Base-by-base conservation (phyloP, 2,888 invertebrate species). In the Amphipyra tragopoginis region DNA sequence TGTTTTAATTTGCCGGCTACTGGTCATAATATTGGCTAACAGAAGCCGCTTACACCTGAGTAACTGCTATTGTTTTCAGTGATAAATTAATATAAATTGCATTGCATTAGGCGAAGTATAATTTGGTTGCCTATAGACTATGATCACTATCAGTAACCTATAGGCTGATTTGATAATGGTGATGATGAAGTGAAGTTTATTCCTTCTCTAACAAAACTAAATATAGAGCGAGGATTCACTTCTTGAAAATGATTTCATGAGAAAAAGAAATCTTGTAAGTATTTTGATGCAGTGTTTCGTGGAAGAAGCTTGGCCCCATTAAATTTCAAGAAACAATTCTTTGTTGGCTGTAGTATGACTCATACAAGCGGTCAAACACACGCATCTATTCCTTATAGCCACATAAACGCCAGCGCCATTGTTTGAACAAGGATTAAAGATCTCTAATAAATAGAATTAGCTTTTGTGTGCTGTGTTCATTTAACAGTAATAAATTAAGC, bases 261-360 rank as follows among this genome's bases (percentile, higher is more conserved):
- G 69, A 75, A 75, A 78, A 68, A 72, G 62, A 68, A 47, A 38
- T 54, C 69, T 72, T 79, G 58, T n/a, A 55, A 67, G 61, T 60
- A 56, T 64, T 69, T 68, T 58, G 72, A 72, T 64, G 61, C 72
- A 73, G 66, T 59, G 69, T 71, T 89, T 86, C 87, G 76, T 68
- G 81, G 87, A 87, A 87, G 74, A 72, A 71, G 72, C 67, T 80
- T 78, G 81, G 76, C 85, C 85, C 70, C 83, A 80, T 88, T 88
- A 79, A 81, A 82, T 86, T 86, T 83, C 74, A 75, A 84, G 82
- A 83, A 86, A 79, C 77, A 75, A 81, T 80, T 84, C 86, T 86
- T 86, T 87, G 85, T 88, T 86, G 70, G 72, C 36, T 65, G 69
- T 45, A 60, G 66, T 57, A 75, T 88, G 86, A 89, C 87, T 82